These are phyloP conservation scores for Psix sp. DNA, from an alignment of 1,140 invertebrate genomes.

Conservation along the genomic window DNA sequence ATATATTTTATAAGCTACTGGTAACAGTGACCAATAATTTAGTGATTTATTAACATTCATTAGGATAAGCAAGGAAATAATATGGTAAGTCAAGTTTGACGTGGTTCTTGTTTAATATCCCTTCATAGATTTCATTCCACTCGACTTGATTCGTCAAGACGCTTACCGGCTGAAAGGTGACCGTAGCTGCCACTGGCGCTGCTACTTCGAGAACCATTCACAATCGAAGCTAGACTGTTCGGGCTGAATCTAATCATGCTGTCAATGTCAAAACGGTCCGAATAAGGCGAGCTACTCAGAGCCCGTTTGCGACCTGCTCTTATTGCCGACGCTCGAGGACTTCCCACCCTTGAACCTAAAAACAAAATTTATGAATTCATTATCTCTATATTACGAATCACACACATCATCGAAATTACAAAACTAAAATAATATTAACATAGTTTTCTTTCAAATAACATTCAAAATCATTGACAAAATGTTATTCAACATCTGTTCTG, in stretches of 20 bases:
- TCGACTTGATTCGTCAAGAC: background rate
- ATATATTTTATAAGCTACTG: no score
- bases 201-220: conserved; percentile 90
- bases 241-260: conserved; percentile 97
- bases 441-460: no score
- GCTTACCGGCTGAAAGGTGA: conserved; percentile 90
- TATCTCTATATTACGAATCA: background rate
- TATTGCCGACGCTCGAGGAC: conserved; percentile 80
- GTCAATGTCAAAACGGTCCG: conserved; percentile 94
- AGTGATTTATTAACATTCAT: conserved; percentile 32
- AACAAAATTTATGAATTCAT: conserved; percentile 29
- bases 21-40: conserved; percentile 36
- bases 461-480: no score
- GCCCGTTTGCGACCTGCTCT: conserved; percentile 91
- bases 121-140: no score
- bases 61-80: conserved; percentile 31
- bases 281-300: conserved; percentile 95
- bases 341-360: conserved; percentile 83
- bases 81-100: no score
- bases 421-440: no score
- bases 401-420: no score
- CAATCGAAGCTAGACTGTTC: conserved; percentile 93
- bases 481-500: no score
- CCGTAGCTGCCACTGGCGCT: conserved; percentile 95
- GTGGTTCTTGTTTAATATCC: no score